Conservation (phyloP, 1,140 invertebrate species). For the Drosophila kikkawai region DNA sequence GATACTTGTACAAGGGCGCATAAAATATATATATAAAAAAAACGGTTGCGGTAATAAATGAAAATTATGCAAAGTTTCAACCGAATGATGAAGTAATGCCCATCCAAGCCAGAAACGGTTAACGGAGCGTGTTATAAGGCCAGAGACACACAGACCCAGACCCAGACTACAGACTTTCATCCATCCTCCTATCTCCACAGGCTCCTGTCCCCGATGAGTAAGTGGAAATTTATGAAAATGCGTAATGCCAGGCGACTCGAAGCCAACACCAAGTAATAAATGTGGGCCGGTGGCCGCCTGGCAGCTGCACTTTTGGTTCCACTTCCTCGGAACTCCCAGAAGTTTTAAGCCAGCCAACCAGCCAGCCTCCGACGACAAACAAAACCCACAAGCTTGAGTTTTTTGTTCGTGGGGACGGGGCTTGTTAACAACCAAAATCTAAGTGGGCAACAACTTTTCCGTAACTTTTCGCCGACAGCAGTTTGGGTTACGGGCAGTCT, state of each 20-base stretch:
- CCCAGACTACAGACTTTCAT: conserved; percentile 10
- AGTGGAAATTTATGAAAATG: conserved; percentile 82
- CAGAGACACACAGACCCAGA: conserved; percentile 12
- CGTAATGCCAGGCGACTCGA: conserved; percentile 43
- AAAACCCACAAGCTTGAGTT: conserved; percentile 43
- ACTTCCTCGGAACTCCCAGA: conserved; percentile 50
- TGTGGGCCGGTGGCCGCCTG: conserved; percentile 32
- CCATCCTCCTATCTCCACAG: conserved; percentile 1
- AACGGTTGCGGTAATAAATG: conserved; percentile 78
- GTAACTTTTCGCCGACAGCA: conserved; percentile 67
- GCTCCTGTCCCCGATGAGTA: conserved; percentile 59
- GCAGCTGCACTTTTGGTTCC: conserved; percentile 58
- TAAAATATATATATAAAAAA: conserved; percentile 51
- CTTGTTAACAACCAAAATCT: conserved; percentile 76
- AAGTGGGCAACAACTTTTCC: conserved; percentile 76
- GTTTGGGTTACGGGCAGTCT: conserved; percentile 45
- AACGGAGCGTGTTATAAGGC: conserved; percentile 81
- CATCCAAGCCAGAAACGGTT: conserved; percentile 73
- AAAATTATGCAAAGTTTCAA: conserved; percentile 81
- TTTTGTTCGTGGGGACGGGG: conserved; percentile 8
- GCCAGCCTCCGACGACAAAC: conserved; percentile 5
- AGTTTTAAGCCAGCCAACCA: conserved; percentile 55
- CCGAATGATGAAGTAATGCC: conserved; percentile 79
- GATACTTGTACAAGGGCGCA: conserved; percentile 46
- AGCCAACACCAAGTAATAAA: conserved; percentile 49